Conservation (phyloP, 92 coral and sea anemone genomes). For the Bergia sp. region DNA sequence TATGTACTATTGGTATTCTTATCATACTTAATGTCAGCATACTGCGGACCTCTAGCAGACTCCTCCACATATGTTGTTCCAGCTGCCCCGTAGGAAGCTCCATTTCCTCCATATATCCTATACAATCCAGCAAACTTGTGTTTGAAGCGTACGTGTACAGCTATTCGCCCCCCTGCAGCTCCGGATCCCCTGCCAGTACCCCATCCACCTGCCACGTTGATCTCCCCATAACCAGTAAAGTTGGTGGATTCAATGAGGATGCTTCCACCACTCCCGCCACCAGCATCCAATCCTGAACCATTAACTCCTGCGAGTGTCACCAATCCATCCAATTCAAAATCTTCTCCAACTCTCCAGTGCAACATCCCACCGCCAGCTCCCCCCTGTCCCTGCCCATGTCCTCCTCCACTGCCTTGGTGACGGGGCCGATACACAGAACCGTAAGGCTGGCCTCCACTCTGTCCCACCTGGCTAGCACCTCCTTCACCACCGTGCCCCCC, state of each 20-base stretch:
- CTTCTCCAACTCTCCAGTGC: slow-evolving; percentile 69
- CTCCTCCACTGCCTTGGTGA: slow-evolving; percentile 73
- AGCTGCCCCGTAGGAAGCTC: slow-evolving; percentile 61
- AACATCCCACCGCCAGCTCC: slow-evolving; percentile 74
- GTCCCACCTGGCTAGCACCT: slow-evolving; percentile 35
- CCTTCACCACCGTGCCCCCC: slow-evolving; percentile 81
- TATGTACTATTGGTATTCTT: slow-evolving; percentile 55
- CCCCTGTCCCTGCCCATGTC: slow-evolving; percentile 67
- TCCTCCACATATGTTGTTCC: slow-evolving; percentile 75
- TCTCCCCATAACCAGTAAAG: slow-evolving; percentile 72
- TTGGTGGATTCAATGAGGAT: slow-evolving; percentile 64
- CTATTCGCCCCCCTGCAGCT: slow-evolving; percentile 68
- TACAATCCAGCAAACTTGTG: slow-evolving; percentile 71
- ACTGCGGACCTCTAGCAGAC: slow-evolving; percentile 75
- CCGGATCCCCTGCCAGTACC: slow-evolving; percentile 64
- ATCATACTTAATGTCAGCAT: slow-evolving; percentile 69
- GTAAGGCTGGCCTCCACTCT: slow-evolving; percentile 53
- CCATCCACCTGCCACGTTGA: slow-evolving; percentile 62
- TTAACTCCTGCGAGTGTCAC: slow-evolving; percentile 60
- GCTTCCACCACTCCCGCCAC: slow-evolving; percentile 80
- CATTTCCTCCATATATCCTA: slow-evolving; percentile 67
- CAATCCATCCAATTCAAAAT: slow-evolving; percentile 65
- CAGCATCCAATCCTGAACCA: slow-evolving; percentile 63
- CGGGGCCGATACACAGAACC: slow-evolving; percentile 66
- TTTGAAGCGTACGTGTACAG: slow-evolving; percentile 66